Evolutionary conservation across 2,113 vertebrate species (phyloP), one percentile per base, ranked within the genome.

Genomic region (Amblyopsis rosae): DNA sequence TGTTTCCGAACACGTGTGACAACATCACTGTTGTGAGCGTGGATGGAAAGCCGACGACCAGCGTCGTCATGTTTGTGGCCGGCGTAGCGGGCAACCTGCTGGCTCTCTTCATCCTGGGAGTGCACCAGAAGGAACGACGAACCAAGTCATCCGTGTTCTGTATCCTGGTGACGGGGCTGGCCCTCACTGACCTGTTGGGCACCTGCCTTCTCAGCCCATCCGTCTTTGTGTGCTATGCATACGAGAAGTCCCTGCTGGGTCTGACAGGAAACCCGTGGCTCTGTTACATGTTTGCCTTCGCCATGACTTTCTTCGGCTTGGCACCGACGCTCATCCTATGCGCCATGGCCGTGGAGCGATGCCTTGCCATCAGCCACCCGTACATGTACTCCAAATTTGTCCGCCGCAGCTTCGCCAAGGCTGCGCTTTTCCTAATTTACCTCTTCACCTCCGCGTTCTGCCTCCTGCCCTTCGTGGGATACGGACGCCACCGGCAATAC

Each of bases 361-460:
- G 95, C 85, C 88, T 96, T 78, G 95, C 96, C n/a, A 93, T 97
- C 85, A 96, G 94, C 81, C 93, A 94, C 83, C 95, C 96, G 0
- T 97, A 96, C 69, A 86, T 93, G 35, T 97, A 97, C 76, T 89
- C 94, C 0, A 91, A 91, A 48, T 91, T 92, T 76, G 89, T 94
- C 1, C 87, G 86, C 0, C 87, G 89, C 0, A 85, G 83, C 67
- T 91, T 93, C 13, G 94, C 94, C 65, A 94, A 94, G 77, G 62
- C 77, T 3, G 74, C 81, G 0, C 90, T 97, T n/a, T 84, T 93
- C 0, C 72, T 86, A 35, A 85, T 93, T 85, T 96, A 95, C 49
- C 17, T 89, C 41, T 94, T 95, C 74, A 92, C 93, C 6, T 59
- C 86, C 2, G 56, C 70, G 12, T 95, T 96, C 81, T 96, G 96